Evolutionary conservation across 35 echinoderm and acorn worm genomes (phyloP), one percentile per base, ranked within the genome.

Genomic region (Chiridota heheva): DNA sequence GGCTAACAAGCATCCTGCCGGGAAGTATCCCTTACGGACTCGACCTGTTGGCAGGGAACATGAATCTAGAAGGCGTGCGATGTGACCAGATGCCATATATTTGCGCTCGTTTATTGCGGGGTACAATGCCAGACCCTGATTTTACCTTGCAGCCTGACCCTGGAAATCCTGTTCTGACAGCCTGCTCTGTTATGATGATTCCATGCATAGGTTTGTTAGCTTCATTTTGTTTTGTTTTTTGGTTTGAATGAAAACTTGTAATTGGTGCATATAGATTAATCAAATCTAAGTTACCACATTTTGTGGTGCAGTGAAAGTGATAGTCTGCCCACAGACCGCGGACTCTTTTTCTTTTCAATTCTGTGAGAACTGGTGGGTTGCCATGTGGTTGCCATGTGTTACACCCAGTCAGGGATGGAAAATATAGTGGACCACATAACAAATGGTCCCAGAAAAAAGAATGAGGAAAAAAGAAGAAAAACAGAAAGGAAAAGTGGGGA

Each of bases 21-120:
- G 64, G 64, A 5, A 42, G 41, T 1, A 26, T 38, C 7, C 41
- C 70, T 66, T 38, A 42, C 1, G 36, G 72, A 0, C 35, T 42
- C 10, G 37, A 12, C 3, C 49, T 89, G 15, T 64, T 10, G 10
- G 67, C 7, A 7, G 15, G 26, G 32, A 47, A 35, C 5, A 58
- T 88, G 59, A 58, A 87, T 45, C 63, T 93, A 7, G 32, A 43
- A 10, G 90, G 90, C 3, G 55, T 82, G 0, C 43, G 70, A 17
- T 93, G 90, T 22, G 84, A 83, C 18, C 72, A 93, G 36, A 78
- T 93, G 60, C 78, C 77, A 18, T 93, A 58, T 32, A 68, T 93
- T 27, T 93, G 90, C 44, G 90, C 39, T 25, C 63, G 58, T 18
- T 31, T 93, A 25, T 36, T 65, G 36, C 69, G 68, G 48, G 85